Base-by-base conservation (phyloP, 2,888 invertebrate genomes). In the Drosophila kambysellisi region DNA sequence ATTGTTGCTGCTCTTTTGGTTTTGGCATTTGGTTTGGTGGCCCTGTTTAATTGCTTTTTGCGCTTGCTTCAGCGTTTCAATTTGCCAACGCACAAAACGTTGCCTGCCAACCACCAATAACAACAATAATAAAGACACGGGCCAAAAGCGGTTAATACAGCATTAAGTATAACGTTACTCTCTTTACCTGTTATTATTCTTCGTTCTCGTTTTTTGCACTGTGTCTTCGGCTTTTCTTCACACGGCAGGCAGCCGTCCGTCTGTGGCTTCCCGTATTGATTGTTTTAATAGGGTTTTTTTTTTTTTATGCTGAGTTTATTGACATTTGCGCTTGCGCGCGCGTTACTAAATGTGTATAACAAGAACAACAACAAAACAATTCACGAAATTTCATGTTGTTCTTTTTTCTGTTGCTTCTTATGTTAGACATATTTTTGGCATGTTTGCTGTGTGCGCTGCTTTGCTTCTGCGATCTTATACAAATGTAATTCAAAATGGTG, bases 271-370 rank as follows among this genome's bases (percentile, higher is more conserved):
- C 32, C 50, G 54, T 76, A 85, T 89, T 88, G 83, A 83, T 85
- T 85, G 78, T 74, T 74, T 76, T 64, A 81, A 79, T 78, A 82
- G 61, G 48, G 52, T 70, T 57, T 17, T 25, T 74, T 70, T 25
- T 6, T 15, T 75, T 72, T 39, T 69, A 59, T 73, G 74, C 58
- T 56, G 89, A 81, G 88, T 88, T 88, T 88, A 88, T 88, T 88
- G 88, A 88, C 88, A 87, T 89, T 88, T 85, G 88, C 72, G 74
- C 72, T 65, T 70, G 78, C 63, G 76, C 53, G 53, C 46, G 46
- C 74, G 76, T 71, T 48, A 41, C 8, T 53, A 39, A 39, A 58
- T n/a, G 6, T 6, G 29, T 30, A 30, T 17, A 50, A 37, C 43
- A 65, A 54, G 1, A 35, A 35, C 41, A 58, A 59, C 46, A 63